These are phyloP conservation scores for Invenusta paracnida DNA, from an alignment of 2,888 invertebrate genomes.

Conservation along the genomic window DNA sequence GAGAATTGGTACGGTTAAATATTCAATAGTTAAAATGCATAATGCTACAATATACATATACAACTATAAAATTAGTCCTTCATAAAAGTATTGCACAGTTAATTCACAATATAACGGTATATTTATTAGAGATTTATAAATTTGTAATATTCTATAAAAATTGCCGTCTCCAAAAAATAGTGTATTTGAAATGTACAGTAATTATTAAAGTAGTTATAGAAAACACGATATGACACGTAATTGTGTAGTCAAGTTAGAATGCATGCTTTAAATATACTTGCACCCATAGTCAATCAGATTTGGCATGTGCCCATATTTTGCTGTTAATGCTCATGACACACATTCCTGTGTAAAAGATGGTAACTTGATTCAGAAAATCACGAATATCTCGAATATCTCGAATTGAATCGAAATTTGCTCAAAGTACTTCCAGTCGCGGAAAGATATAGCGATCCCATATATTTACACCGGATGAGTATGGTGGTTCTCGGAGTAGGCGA, in stretches of 20 bases:
- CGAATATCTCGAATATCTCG: background rate
- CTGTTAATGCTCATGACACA: background rate
- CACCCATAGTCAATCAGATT: background rate
- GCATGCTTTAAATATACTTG: background rate
- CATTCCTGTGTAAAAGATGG: background rate
- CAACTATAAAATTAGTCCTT: no score
- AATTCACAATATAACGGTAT: no score
- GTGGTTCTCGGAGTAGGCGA: background rate
- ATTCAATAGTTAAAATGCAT: no score
- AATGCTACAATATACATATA: no score
- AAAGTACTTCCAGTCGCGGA: background rate
- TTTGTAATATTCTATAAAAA: background rate
- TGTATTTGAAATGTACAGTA: background rate
- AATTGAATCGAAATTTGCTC: background rate
- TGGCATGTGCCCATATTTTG: background rate
- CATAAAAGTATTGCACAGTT: no score
- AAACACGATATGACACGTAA: background rate
- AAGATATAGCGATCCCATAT: background rate
- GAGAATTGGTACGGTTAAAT: no score
- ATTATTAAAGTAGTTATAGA: no score
- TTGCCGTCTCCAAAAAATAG: background rate
- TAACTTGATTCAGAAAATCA: background rate
- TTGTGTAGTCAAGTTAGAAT: background rate
- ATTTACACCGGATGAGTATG: background rate
- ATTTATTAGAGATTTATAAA: no score